Conservation (phyloP, 2,888 invertebrate species). For the Dolichopus griseipennis region DNA sequence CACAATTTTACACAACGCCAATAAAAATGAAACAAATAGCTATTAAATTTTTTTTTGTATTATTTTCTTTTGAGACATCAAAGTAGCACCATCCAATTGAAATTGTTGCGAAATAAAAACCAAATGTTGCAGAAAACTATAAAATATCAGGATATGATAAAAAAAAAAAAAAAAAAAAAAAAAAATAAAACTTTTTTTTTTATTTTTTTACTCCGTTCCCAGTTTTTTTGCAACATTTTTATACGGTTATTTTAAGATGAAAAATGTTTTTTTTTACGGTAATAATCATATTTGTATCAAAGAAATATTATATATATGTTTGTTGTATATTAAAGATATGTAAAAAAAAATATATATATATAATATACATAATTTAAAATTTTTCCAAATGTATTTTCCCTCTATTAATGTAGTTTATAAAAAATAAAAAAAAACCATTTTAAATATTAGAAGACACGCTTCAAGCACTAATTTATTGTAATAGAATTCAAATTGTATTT, state of each 20-base stretch:
- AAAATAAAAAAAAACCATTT: no score
- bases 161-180: neutral
- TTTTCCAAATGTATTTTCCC: no score
- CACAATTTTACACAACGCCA: no score
- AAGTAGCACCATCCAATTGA: conserved; percentile 2
- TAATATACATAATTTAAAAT: no score
- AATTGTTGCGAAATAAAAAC: conserved; percentile 3
- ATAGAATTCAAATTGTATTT: no score
- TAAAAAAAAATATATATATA: no score
- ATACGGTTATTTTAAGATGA: conserved; percentile 6
- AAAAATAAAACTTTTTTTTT: neutral
- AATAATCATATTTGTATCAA: conserved; percentile 4
- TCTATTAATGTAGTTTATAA: no score
- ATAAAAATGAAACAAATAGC: no score
- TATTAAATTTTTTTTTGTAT: no score
- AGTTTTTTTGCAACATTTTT: neutral
- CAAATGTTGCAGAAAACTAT: conserved; percentile 6
- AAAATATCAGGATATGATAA: neutral
- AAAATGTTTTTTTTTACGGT: neutral
- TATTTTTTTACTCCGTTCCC: neutral
- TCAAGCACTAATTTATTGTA: no score
- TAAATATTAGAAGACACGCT: no score
- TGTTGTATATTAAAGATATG: neutral
- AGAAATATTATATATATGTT: neutral
- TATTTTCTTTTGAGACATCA: neutral